Evolutionary conservation across 2,888 invertebrate species (phyloP).

Genomic region (Lycophotia porphyrea): DNA sequence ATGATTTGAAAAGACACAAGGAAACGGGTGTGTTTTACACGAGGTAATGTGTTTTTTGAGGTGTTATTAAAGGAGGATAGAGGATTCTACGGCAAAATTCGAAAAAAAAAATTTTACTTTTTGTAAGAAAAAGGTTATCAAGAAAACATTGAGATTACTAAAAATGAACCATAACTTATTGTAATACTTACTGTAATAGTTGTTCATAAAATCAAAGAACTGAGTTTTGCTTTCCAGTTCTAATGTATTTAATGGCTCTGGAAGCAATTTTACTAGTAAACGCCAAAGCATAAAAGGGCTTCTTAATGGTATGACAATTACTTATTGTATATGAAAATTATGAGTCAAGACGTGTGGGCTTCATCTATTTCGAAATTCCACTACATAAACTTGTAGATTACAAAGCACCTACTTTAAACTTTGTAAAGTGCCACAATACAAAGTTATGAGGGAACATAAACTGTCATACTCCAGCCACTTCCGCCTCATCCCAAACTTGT

Average conservation of each 20-base stretch:
- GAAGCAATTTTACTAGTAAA: neutral
- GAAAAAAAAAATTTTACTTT: neutral
- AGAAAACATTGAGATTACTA: neutral
- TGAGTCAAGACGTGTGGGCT: neutral
- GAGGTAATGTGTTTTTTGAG: slow-evolving; percentile 3
- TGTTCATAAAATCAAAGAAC: neutral
- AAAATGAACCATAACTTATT: neutral
- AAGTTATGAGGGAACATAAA: slow-evolving; percentile 32
- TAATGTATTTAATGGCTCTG: neutral
- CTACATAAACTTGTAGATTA: slow-evolving; percentile 16
- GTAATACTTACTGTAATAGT: neutral
- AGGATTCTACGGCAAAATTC: neutral
- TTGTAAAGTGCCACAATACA: slow-evolving; percentile 33
- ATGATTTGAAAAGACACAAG: slow-evolving; percentile 30
- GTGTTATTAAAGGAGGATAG: too few species aligned
- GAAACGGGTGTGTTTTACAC: neutral
- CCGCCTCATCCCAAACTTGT: slow-evolving; percentile 48
- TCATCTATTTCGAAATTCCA: neutral
- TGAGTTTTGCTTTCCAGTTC: neutral
- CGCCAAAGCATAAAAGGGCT: neutral
- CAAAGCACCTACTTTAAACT: slow-evolving; percentile 37
- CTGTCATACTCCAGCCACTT: slow-evolving; percentile 48
- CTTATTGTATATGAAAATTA: too few species aligned
- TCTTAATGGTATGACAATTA: neutral
- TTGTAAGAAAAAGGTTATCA: neutral